A percentile compares a stretch with the other conserved stretches of the same genome.
Evolutionary conservation across 2,888 invertebrate species (phyloP).

Genomic region (Erpobdella octoculata): DNA sequence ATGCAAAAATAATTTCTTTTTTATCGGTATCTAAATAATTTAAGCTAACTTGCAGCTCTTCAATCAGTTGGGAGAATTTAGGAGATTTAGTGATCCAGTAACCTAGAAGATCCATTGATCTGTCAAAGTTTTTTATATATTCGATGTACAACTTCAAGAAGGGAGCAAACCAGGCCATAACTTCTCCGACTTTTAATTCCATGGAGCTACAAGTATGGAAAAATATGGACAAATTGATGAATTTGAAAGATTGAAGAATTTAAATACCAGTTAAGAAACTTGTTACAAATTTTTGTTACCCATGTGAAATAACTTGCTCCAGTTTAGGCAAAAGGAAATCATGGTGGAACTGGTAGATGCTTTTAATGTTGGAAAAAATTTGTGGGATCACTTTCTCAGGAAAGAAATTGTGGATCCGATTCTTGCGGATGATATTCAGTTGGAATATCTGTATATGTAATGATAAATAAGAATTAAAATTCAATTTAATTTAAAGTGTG

Average conservation of each 20-base stretch:
- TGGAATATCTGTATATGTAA: conserved; percentile 55
- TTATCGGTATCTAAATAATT: too few relatives aligned
- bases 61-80: conserved; percentile 53
- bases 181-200: conserved; percentile 55
- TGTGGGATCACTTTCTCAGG: conserved; percentile 58
- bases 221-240: neutral
- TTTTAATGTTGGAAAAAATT: conserved; percentile 62
- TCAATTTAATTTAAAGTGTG: too few relatives aligned
- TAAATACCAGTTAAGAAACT: conserved; percentile 51
- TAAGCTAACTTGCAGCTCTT: conserved; percentile 33
- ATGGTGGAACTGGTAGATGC: conserved; percentile 61
- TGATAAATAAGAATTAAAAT: too few relatives aligned
- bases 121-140: conserved; percentile 63
- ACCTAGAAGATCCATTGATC: conserved; percentile 59
- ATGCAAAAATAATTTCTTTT: too few relatives aligned
- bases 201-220: conserved; percentile 41
- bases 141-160: conserved; percentile 65
- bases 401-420: conserved; percentile 58
- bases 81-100: conserved; percentile 57
- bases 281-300: conserved; percentile 55
- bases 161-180: conserved; percentile 62
- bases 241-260: neutral
- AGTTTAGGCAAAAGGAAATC: conserved; percentile 60
- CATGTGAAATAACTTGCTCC: conserved; percentile 51
- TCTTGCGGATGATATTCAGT: conserved; percentile 59